Evolutionary conservation across 2,797 vertebrate species (phyloP).

Genomic region (Spinibarbus caldwelli): DNA sequence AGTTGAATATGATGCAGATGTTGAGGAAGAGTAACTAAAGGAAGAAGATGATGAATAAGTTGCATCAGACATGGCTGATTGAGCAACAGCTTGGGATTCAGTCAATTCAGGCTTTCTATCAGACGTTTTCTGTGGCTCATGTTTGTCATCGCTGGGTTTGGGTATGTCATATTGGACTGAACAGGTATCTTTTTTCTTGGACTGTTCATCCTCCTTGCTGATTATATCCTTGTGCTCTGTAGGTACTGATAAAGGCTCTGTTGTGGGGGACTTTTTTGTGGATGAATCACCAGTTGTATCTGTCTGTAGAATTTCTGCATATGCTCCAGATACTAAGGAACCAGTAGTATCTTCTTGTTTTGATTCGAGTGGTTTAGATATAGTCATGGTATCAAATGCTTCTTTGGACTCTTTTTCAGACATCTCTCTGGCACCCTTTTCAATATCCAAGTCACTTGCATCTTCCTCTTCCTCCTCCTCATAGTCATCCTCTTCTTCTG

Average conservation of each 20-base stretch:
- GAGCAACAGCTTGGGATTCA: conserved; percentile 72
- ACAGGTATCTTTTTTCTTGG: conserved; percentile 61
- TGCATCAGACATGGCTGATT: conserved; percentile 63
- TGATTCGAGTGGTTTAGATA: conserved; percentile 49
- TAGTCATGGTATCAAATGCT: conserved; percentile 58
- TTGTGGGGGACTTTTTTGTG: conserved; percentile 24
- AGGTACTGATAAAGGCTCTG: conserved; percentile 26
- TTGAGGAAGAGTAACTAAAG: conserved; percentile 72
- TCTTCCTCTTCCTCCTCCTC: conserved; percentile 73
- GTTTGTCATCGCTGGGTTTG: conserved; percentile 61
- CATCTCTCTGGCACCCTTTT: conserved; percentile 93
- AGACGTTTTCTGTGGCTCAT: conserved; percentile 51
- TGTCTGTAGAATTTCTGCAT: conserved; percentile 54
- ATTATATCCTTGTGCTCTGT: conserved; percentile 40
- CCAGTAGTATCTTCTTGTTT: conserved; percentile 57
- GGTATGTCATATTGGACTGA: conserved; percentile 51
- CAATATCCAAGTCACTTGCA: conserved; percentile 88
- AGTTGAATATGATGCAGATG: conserved; percentile 75
- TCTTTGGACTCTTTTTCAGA: conserved; percentile 89
- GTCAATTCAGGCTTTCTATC: conserved; percentile 67
- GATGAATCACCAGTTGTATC: conserved; percentile 55
- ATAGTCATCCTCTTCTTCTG: conserved; percentile 77
- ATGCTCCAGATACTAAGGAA: conserved; percentile 51
- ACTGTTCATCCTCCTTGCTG: conserved; percentile 49
- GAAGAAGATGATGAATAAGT: conserved; percentile 73